Evolutionary conservation across 2,113 vertebrate genomes (phyloP), one percentile per base, ranked within the genome.

Genomic region (Rhegmatorhina hoffmannsi): DNA sequence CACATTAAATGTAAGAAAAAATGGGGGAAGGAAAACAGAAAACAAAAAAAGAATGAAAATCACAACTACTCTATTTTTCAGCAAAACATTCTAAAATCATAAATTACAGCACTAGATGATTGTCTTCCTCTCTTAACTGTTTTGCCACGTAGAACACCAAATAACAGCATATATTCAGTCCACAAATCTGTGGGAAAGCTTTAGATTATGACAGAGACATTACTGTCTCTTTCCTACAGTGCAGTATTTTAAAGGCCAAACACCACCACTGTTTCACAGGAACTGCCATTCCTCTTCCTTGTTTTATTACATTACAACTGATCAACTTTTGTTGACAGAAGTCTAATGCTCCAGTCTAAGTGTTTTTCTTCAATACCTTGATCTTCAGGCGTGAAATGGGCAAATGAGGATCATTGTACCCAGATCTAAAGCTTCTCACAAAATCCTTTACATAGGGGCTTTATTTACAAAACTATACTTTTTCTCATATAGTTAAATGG

Each of bases 81-180:
- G 53, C n/a, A 93, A 83, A 93, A 75, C 25, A 55, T 53, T 76
- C 53, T 73, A 68, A 80, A 79, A 58, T 31, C 14, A 33, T 58
- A 23, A 59, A 73, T 44, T 84, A 44, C 16, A 79, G 25, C 66
- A 25, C n/a, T 36, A 43, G 13, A 33, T 17, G 17, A 26, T 14
- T 66, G 62, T 44, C 28, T 12, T 72, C 33, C 17, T 40, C 50
- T 86, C 5, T 5, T 33, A 66, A 11, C 14, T 33, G 36, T 74
- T 84, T 34, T 76, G 36, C 25, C 49, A 68, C 14, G 63, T 68
- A 62, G 28, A 82, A 8, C 5, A 5, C 19, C 24, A 38, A 66
- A 7, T 34, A 82, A 40, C 12, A 55, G 56, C 19, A 36, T 31
- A 46, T 11, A 58, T 28, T 46, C 43, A 40, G 25, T 43, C 60